Percentiles rank a stretch among this genome's conserved stretches.
phyloP scores from a whole-genome alignment of 2,888 invertebrate genomes.

The Rhabditophanes sp. region DNA sequence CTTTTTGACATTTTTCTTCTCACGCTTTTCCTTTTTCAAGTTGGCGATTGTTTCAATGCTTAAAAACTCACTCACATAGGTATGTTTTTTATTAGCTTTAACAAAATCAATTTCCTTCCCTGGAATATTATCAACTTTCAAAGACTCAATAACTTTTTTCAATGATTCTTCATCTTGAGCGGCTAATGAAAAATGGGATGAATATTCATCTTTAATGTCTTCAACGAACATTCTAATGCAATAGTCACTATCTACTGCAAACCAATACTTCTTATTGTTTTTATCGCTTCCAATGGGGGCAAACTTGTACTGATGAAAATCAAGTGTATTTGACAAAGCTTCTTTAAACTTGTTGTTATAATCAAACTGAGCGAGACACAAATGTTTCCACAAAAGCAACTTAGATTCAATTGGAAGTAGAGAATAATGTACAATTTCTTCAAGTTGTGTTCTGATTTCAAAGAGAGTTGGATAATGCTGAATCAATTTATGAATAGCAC shows the following conservation, averaged over 20 bases:
- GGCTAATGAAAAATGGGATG: no score
- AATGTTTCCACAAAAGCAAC: constrained; percentile 52
- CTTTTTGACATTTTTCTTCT: no score
- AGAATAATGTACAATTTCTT: constrained; percentile 61
- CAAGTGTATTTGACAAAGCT: constrained; percentile 14
- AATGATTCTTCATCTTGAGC: constrained; percentile 42
- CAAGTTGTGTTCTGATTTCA: constrained; percentile 66
- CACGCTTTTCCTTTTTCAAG: no score
- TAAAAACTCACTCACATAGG: no score
- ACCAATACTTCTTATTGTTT: constrained; percentile 80
- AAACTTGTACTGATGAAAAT: constrained; percentile 39
- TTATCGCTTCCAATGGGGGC: constrained; percentile 80
- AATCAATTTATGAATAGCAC: not conserved
- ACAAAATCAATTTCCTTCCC: no score
- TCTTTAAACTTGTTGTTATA: constrained; percentile 78
- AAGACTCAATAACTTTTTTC: constrained; percentile 24
- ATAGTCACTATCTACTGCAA: no score
- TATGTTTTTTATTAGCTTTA: no score
- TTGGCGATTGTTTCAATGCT: no score
- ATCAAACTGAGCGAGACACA: constrained; percentile 62
- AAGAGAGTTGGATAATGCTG: not conserved
- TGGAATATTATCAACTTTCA: no score
- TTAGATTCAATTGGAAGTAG: constrained; percentile 74
- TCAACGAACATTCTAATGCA: constrained; percentile 83
- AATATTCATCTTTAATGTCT: constrained; percentile 67